Evolutionary conservation across 2,113 vertebrate species (phyloP).

Genomic region (Nymphicus hollandicus): DNA sequence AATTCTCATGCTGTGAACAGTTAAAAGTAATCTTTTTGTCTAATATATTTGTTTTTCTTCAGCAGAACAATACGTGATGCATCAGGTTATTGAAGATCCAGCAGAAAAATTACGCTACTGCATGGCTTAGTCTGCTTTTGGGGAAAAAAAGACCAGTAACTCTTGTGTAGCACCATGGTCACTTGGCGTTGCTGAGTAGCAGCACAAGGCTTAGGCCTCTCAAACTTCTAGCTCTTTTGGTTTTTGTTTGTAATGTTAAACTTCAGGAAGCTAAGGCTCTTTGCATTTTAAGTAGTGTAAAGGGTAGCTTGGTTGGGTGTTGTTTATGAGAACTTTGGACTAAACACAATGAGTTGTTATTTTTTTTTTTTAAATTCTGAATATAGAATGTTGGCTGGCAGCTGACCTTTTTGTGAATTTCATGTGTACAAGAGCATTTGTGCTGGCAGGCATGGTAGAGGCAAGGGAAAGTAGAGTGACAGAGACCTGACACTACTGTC

Average conservation of each 20-base stretch:
- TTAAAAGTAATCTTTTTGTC: background rate
- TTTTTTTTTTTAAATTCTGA: background rate
- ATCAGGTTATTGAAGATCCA: background rate
- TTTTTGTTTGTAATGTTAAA: background rate
- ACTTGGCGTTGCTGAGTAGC: background rate
- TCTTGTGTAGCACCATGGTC: rapidly evolving
- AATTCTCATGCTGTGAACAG: background rate
- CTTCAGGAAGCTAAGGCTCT: background rate
- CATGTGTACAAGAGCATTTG: background rate
- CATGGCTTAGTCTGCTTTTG: background rate
- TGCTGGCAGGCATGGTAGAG: background rate
- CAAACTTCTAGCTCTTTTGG: background rate
- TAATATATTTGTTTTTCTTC: background rate
- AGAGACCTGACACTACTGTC: background rate
- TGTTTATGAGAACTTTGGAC: background rate
- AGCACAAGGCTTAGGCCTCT: background rate
- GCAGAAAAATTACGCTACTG: background rate
- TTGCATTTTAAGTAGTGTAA: background rate
- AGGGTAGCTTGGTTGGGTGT: background rate
- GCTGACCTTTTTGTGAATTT: background rate
- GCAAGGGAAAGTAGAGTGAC: background rate
- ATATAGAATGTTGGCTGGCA: rapidly evolving
- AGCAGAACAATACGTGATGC: background rate
- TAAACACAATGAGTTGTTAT: background rate
- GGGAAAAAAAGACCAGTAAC: background rate